These are phyloP conservation scores for Ibycter americanus DNA, from an alignment of 2,797 vertebrate species.

Conservation along the genomic window DNA sequence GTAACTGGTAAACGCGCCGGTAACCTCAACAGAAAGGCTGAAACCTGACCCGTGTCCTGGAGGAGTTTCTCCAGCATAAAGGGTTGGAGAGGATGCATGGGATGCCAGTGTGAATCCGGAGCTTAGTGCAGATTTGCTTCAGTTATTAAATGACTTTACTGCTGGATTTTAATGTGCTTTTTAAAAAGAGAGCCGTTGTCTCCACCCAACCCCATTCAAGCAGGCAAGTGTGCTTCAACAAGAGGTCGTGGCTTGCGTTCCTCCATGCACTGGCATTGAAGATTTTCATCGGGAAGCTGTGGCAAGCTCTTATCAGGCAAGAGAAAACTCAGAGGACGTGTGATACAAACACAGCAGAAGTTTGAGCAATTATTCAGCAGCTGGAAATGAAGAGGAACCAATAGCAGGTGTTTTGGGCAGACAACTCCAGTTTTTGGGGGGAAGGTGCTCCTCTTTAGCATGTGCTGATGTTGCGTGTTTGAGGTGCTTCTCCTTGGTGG, in stretches of 20 bases:
- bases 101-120: not conserved
- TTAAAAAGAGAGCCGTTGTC: not conserved
- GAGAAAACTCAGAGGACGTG: not conserved
- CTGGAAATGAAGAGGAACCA: not conserved
- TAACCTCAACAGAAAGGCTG: not conserved
- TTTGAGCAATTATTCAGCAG: not conserved
- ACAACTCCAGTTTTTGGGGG: not conserved
- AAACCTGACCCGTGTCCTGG: not conserved
- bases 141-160: not conserved
- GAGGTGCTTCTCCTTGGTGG: not conserved
- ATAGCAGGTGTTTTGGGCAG: not conserved
- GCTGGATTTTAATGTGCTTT: not conserved
- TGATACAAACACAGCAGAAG: not conserved
- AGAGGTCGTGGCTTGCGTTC: not conserved
- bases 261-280: not conserved
- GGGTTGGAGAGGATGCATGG: not conserved
- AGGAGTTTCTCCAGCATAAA: not conserved
- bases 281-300: not conserved
- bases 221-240: fast-evolving
- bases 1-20: not conserved
- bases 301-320: not conserved
- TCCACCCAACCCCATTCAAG: not conserved
- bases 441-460: not conserved
- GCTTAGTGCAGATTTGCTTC: not conserved
- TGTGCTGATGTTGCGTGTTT: fast-evolving